Conservation (phyloP, 2,797 vertebrate genomes). For the Hirundo rustica region DNA sequence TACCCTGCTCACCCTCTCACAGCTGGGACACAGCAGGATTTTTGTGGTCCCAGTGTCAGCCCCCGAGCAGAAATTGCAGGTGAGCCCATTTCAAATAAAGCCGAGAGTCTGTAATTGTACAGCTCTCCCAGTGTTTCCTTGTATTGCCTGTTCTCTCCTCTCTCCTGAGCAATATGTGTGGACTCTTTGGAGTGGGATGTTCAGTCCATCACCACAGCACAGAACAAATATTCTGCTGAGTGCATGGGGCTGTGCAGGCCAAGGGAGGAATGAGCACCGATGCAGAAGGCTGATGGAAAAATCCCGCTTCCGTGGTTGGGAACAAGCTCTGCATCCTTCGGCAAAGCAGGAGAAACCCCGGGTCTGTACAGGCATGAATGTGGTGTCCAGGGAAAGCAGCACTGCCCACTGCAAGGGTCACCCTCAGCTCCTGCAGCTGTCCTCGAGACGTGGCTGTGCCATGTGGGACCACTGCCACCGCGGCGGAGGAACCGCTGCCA, state of each 20-base stretch:
- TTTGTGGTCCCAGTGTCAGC: background rate
- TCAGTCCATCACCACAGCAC: background rate
- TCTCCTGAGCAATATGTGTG: fast-evolving
- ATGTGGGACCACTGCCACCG: background rate
- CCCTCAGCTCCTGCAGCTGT: background rate
- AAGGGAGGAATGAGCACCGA: background rate
- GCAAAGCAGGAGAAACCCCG: background rate
- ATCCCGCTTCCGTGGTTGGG: fast-evolving
- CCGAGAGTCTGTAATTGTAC: background rate
- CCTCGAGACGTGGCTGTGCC: too few relatives aligned
- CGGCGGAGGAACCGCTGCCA: too few relatives aligned
- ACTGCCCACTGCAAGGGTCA: too few relatives aligned
- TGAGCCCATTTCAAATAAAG: background rate
- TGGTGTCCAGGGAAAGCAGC: background rate
- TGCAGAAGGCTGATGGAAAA: background rate
- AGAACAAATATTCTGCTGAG: background rate
- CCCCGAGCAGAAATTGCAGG: background rate
- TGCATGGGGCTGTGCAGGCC: background rate
- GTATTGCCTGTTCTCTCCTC: background rate
- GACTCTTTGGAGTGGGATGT: background rate
- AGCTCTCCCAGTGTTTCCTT: background rate
- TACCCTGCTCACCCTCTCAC: background rate
- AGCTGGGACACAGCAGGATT: background rate
- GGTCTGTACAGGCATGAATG: fast-evolving
- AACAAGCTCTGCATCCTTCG: background rate